Percentiles rank a stretch among this genome's conserved stretches.
These are phyloP conservation scores for Octodon degus DNA, from an alignment of 2,113 vertebrate genomes.

Conservation along the genomic window DNA sequence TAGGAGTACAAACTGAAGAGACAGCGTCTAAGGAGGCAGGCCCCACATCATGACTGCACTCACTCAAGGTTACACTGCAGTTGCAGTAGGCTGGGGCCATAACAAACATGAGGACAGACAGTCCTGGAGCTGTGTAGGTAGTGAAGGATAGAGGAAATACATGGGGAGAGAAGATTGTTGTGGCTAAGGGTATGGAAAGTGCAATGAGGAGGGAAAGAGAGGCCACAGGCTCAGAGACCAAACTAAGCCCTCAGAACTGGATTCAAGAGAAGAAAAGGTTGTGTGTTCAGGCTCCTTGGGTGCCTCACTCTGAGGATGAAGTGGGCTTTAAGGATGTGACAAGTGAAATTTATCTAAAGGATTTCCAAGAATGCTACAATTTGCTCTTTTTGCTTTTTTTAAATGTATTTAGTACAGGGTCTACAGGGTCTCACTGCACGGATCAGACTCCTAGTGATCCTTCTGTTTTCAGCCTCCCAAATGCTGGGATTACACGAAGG, in stretches of 20 bases:
- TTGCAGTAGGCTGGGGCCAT: neutral
- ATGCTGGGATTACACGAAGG: too few relatives aligned
- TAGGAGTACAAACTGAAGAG: neutral
- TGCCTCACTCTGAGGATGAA: neutral
- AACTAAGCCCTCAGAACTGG: neutral
- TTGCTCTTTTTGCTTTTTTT: neutral
- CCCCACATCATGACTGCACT: neutral
- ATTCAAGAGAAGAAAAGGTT: neutral
- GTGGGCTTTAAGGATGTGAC: neutral
- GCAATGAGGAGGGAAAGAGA: neutral
- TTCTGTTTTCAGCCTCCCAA: too few relatives aligned
- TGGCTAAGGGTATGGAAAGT: too few relatives aligned
- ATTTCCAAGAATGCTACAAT: conserved; percentile 64
- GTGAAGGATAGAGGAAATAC: neutral
- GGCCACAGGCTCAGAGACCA: neutral
- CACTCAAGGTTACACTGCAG: neutral
- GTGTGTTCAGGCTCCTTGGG: neutral
- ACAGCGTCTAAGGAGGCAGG: neutral
- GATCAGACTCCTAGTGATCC: too few relatives aligned
- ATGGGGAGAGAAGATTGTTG: neutral
- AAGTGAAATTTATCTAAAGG: conserved; percentile 36
- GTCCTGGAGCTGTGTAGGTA: neutral
- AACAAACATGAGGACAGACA: neutral
- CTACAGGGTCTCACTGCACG: too few relatives aligned
- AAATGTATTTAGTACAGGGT: too few relatives aligned